Conservation (phyloP, 1,140 invertebrate genomes). For the Goniozus legneri region DNA sequence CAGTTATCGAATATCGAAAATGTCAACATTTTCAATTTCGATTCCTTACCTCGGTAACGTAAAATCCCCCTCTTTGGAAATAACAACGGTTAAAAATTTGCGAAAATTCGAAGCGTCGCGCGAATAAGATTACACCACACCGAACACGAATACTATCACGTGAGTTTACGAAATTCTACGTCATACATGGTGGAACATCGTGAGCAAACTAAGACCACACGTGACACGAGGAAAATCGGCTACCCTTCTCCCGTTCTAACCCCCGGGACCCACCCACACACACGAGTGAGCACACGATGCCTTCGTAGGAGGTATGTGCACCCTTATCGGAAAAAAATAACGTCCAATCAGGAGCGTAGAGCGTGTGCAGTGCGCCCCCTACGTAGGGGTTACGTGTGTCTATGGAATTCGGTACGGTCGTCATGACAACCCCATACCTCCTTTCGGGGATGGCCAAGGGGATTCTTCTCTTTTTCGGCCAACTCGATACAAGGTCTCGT, state of each 20-base stretch:
- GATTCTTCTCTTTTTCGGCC: conserved; percentile 22
- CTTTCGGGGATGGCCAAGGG: conserved; percentile 31
- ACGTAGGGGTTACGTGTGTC: conserved; percentile 28
- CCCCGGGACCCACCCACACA: conserved; percentile 17
- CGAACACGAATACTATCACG: too few species aligned
- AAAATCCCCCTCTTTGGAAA: conserved; percentile 2
- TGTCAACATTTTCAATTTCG: too few species aligned
- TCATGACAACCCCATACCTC: conserved; percentile 46
- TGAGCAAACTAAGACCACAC: conserved; percentile 10
- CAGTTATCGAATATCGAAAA: too few species aligned
- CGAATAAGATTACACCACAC: too few species aligned
- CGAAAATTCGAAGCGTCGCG: too few species aligned
- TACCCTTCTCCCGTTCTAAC: conserved; percentile 9
- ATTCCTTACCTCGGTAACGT: too few species aligned
- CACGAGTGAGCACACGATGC: conserved; percentile 5
- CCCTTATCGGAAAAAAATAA: conserved; percentile 51
- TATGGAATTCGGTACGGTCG: conserved; percentile 48
- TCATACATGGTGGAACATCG: not conserved
- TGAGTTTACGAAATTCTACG: too few species aligned
- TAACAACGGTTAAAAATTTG: conserved; percentile 2
- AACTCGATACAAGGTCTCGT: too few species aligned
- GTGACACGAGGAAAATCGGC: conserved; percentile 9
- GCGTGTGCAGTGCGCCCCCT: conserved; percentile 36
- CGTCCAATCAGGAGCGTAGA: conserved; percentile 47
- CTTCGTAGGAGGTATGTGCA: conserved; percentile 33